Base-by-base conservation (phyloP, 2,797 vertebrate species). In the Clarias pachynema region DNA sequence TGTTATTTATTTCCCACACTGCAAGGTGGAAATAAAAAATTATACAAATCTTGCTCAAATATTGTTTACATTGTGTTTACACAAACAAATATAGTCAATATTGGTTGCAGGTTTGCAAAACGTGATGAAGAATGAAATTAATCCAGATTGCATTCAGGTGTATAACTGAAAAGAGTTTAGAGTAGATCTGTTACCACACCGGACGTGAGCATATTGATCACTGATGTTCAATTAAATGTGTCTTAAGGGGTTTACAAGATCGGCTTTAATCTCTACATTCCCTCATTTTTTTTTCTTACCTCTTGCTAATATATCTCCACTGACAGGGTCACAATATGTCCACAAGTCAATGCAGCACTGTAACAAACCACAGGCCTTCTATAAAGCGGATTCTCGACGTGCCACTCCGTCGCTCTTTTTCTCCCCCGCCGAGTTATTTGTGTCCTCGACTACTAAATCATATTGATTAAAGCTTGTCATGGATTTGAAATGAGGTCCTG, bases 311-410 rank as follows among this genome's bases (percentile, higher is more conserved):
- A 90, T 90, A 83, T 87, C 8, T 22, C 84, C 86, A 82, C 60
- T 73, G 79, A 88, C 86, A 89, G 53, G 90, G 56, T 85, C 79
- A 81, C 86, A 84, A 95, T 95, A 95, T 94, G 94, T 95, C 94
- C 94, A 90, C 93, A 96, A 97, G 97, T 96, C 96, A 96, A 96
- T 97, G 95, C 83, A 89, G 91, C 93, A 94, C 94, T 95, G 94
- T 95, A 94, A 92, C 92, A 93, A 96, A 95, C 93, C 91, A 93
- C 92, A 91, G 92, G 92, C 89, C 92, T 92, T 95, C 95, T 96
- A 94, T 95, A 94, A 96, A 96, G 95, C 93, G 83, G 92, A 89
- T 94, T 92, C 93, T 94, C 93, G 94, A 92, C 91, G 90, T 89
- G 92, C 92, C 79, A 86, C 85, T 84, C 70, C 81, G 79, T 89